These are phyloP conservation scores for Allobates femoralis DNA, from an alignment of 2,797 vertebrate species.

Conservation along the genomic window DNA sequence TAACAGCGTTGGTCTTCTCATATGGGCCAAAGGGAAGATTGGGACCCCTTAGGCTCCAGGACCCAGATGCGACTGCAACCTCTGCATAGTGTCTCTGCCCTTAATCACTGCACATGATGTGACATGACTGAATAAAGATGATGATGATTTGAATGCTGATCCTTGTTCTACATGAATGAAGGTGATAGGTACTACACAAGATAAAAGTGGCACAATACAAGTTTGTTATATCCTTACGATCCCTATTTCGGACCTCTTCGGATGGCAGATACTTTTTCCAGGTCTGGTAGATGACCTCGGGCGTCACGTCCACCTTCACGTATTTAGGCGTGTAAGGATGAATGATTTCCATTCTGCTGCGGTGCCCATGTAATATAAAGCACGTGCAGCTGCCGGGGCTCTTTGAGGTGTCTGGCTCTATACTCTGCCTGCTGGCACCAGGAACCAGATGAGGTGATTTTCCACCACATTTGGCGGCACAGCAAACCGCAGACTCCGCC, in stretches of 20 bases:
- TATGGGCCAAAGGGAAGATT: too few species aligned
- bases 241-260: neutral
- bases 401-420: constrained; percentile 17
- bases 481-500: neutral
- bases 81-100: too few species aligned
- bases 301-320: neutral
- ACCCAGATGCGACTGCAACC: too few species aligned
- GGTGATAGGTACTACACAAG: too few species aligned
- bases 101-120: too few species aligned
- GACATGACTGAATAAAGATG: too few species aligned
- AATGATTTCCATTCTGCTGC: neutral
- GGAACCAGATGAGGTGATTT: constrained; percentile 35
- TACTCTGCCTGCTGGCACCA: constrained; percentile 21
- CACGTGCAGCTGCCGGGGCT: constrained; percentile 12
- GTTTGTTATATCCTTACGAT: neutral
- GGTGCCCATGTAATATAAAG: neutral
- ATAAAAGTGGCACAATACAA: neutral
- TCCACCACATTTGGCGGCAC: neutral
- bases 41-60: too few species aligned
- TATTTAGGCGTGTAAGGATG: neutral
- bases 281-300: neutral
- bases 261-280: neutral
- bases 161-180: too few species aligned
- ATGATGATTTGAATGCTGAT: too few species aligned
- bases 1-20: too few species aligned